These are phyloP conservation scores for Dynastes maya DNA, from an alignment of 2,888 invertebrate species.

Conservation along the genomic window DNA sequence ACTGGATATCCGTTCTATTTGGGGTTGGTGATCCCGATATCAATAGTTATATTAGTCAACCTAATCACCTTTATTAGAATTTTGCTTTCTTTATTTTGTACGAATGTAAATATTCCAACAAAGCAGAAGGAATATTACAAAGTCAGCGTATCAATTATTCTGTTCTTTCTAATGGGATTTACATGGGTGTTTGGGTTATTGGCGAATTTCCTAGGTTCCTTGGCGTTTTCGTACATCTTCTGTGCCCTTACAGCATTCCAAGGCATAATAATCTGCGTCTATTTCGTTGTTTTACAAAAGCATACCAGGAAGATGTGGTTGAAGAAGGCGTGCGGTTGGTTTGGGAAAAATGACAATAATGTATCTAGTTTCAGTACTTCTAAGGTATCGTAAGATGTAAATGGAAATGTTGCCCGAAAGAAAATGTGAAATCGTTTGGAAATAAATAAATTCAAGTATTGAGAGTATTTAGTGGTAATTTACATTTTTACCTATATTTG, in stretches of 20 bases:
- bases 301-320: constrained; percentile 28
- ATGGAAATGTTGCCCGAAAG: neutral
- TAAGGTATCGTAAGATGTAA: neutral
- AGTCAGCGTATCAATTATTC: constrained; percentile 35
- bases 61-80: constrained; percentile 30
- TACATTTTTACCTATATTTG: neutral
- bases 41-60: constrained; percentile 25
- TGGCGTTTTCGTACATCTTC: constrained; percentile 37
- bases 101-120: neutral
- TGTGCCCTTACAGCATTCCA: constrained; percentile 31
- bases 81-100: constrained; percentile 26
- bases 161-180: constrained; percentile 45
- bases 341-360: neutral
- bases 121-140: constrained; percentile 18
- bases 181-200: constrained; percentile 46
- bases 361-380: constrained; percentile 10
- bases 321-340: constrained; percentile 6
- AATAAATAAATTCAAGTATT: neutral
- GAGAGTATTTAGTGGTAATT: neutral
- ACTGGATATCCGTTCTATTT: constrained; percentile 31
- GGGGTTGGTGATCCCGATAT: constrained; percentile 27
- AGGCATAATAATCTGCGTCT: constrained; percentile 43
- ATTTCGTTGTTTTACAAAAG: constrained; percentile 35
- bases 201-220: constrained; percentile 30
- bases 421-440: neutral